A percentile compares a stretch with the other conserved stretches of the same genome.
Conservation (phyloP, 2,888 invertebrate species). For the Cephus runcator region DNA sequence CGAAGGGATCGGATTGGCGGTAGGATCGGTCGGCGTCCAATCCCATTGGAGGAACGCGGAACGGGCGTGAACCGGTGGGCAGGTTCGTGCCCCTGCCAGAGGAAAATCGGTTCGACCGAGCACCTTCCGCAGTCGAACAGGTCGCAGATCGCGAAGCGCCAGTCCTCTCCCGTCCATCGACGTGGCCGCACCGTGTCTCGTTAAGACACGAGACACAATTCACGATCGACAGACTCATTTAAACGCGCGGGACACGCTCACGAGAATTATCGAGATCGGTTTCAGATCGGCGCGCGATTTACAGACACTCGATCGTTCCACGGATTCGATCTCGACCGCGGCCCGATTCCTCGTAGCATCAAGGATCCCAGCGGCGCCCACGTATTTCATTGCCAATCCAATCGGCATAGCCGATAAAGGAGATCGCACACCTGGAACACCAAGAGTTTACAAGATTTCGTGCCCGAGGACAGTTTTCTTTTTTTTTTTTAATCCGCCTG, state of each 20-base stretch:
- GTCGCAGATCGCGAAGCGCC: slow-evolving; percentile 58
- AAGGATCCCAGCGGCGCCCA: too few species aligned
- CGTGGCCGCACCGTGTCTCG: slow-evolving; percentile 60
- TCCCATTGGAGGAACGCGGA: slow-evolving; percentile 30
- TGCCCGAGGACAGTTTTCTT: background rate
- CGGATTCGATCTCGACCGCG: background rate
- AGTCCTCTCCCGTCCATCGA: slow-evolving; percentile 64
- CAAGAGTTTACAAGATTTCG: background rate
- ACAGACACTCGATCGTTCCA: background rate
- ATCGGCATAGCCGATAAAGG: background rate
- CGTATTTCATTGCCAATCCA: background rate
- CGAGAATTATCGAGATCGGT: background rate
- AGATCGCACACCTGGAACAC: background rate
- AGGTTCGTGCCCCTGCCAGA: slow-evolving; percentile 29
- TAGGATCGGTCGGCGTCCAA: slow-evolving; percentile 9
- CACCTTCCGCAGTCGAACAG: slow-evolving; percentile 57
- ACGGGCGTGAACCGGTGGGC: slow-evolving; percentile 39
- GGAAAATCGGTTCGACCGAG: slow-evolving; percentile 31
- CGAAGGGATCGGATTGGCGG: slow-evolving; percentile 38
- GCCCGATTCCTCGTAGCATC: background rate
- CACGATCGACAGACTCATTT: background rate
- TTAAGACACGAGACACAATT: slow-evolving; percentile 23
- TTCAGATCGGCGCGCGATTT: background rate
- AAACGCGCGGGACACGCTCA: background rate
- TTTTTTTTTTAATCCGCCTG: background rate